Base-by-base conservation (phyloP, 2,888 invertebrate species). In the Drosophila maculinotata region DNA sequence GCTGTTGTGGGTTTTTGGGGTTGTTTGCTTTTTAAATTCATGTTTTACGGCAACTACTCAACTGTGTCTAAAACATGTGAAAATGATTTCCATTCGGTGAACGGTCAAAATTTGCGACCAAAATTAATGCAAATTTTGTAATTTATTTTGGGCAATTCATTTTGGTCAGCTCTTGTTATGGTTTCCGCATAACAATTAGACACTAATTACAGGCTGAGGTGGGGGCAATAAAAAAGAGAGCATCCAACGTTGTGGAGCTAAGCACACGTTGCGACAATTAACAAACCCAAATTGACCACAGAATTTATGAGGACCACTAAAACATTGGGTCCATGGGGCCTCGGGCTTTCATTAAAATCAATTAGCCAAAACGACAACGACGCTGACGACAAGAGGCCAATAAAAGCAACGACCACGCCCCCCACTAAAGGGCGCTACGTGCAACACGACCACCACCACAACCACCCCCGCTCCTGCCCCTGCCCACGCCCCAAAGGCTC, bases 211-310 rank as follows among this genome's bases (percentile, higher is more conserved):
- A 49, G 41, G 31, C 38, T 45, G 44, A 39, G 48, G 26, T 26
- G 26, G 30, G 39, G 65, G 54, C 36, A 28, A 30, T 14, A 58
- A 60, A 60, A 52, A 10, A 20, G 30, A 14, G 20, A 60, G 41
- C 47, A 44, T 33, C 57, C 59, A 59, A 51, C 30, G 35, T 33
- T 9, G 47, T 14, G 7, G 60, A 26, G 42, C 69, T 39, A 36
- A 54, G 33, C 79, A 57, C 87, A 87, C 87, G 87, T 87, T 62
- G 70, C 73, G 47, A 69, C 83, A 87, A 87, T 89, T 87, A 89
- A 89, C 87, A 86, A 89, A 88, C 89, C 65, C 82, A 89, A 89
- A 89, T 89, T 87, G 89, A 87, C 88, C 89, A 70, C 88, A 88
- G 77, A 81, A 89, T 89, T 89, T 89, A 89, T 89, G 81, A 70